Percentiles rank a stretch among this genome's conserved stretches.
These are phyloP conservation scores for Coptodon bakossiorum DNA, from an alignment of 2,113 vertebrate genomes.

Conservation along the genomic window DNA sequence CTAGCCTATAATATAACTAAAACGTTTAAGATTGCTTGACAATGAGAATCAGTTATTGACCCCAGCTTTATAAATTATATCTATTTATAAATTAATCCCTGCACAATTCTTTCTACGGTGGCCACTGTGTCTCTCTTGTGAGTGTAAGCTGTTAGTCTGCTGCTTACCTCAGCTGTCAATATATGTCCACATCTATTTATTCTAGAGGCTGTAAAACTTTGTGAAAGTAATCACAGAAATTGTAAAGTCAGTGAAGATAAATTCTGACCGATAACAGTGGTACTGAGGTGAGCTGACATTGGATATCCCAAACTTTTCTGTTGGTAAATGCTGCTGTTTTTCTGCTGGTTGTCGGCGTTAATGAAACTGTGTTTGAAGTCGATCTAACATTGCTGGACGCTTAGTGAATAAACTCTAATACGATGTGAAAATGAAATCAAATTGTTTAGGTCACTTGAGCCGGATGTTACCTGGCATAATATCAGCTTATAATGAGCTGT, in stretches of 20 bases:
- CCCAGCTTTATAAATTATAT: neutral
- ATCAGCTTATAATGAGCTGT: neutral
- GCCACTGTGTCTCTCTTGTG: neutral
- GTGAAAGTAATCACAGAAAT: neutral
- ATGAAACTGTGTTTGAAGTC: neutral
- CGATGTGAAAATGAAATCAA: neutral
- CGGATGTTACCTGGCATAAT: neutral
- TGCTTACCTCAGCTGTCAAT: neutral
- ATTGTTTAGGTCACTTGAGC: neutral
- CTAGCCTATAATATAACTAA: neutral
- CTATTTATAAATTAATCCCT: neutral
- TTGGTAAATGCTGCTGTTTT: neutral
- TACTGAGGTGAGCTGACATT: too few relatives aligned
- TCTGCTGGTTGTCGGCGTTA: neutral
- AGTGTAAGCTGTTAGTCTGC: neutral
- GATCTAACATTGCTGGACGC: too few relatives aligned
- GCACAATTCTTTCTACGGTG: neutral
- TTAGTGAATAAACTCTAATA: too few relatives aligned
- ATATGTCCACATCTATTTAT: neutral
- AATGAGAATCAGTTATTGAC: neutral
- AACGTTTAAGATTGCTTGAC: neutral
- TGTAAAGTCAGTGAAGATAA: neutral
- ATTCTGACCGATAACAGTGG: neutral
- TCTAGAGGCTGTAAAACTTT: neutral
- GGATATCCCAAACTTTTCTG: too few relatives aligned